Base-by-base conservation (phyloP, 2,797 vertebrate species). In the Cottoperca gobio region DNA sequence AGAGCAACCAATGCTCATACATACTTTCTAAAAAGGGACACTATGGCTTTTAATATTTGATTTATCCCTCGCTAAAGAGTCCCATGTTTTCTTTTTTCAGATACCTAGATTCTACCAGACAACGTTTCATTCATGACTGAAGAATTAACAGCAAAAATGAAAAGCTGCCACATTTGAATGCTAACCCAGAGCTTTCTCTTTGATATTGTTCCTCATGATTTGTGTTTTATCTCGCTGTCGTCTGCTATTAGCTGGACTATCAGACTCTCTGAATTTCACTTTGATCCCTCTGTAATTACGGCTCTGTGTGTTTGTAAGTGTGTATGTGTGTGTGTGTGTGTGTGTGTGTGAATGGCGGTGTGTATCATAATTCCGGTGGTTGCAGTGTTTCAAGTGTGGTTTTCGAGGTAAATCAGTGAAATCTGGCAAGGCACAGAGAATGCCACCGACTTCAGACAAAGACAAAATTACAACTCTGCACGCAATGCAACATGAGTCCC, bases 401-500 rank as follows among this genome's bases (percentile, higher is more conserved):
- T 75, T 39, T 86, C 5, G 9, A 67, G 79, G 60, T 45, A 64
- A 63, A 82, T 74, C 61, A 72, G 79, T 17, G 78, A 83, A 73
- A 82, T 81, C 76, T 77, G 71, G 74, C 67, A 19, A 35, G 68
- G 61, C 8, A 26, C 55, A 50, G 53, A 58, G 61, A 76, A 73
- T 26, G 63, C 73, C 60, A 83, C 50, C n/a, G 42, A 81, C 52
- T 78, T 60, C 59, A 88, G 81, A 89, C 82, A 40, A 35, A 69
- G 58, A 75, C 72, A 58, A 86, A 87, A 89, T 87, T 81, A 59
- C 73, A 68, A 59, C 75, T 72, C 83, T 61, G 85, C 89, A 92
- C 85, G 85, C 86, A 81, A 88, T 55, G 76, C 78, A 90, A 88
- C 77, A 79, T 12, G 63, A 89, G 70, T 72, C 81, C 45, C 26